These are phyloP conservation scores for Etheostoma cragini DNA, from an alignment of 2,113 vertebrate species.

Conservation along the genomic window DNA sequence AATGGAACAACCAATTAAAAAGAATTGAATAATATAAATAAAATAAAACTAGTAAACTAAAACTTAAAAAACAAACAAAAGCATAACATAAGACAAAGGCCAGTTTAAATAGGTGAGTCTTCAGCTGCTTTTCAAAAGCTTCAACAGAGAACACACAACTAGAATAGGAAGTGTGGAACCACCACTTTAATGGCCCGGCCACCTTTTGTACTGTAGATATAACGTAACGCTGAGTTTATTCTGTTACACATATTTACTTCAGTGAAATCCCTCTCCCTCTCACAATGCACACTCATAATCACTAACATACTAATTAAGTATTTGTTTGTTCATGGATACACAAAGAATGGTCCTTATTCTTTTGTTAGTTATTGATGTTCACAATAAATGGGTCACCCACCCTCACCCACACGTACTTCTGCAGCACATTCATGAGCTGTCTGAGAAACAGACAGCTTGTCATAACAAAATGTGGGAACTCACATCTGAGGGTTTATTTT, in stretches of 20 bases:
- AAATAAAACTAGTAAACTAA: too few relatives aligned
- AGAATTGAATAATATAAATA: too few relatives aligned
- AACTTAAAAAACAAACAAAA: too few relatives aligned
- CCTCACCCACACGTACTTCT: not conserved
- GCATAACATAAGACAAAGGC: too few relatives aligned
- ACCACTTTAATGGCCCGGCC: too few relatives aligned
- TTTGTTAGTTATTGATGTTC: slow-evolving; percentile 42
- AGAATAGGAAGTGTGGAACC: too few relatives aligned
- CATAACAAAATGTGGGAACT: slow-evolving; percentile 12
- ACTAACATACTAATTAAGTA: not conserved
- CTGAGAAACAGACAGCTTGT: slow-evolving; percentile 7
- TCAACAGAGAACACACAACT: too few relatives aligned
- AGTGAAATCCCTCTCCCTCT: not conserved
- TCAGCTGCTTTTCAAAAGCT: too few relatives aligned
- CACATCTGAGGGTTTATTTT: not conserved
- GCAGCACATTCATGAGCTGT: slow-evolving; percentile 6
- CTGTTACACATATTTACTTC: not conserved
- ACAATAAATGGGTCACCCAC: slow-evolving; percentile 51
- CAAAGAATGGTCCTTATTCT: slow-evolving; percentile 13
- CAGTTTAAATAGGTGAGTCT: too few relatives aligned
- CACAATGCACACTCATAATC: not conserved
- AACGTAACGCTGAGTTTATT: not conserved
- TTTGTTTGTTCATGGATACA: not conserved
- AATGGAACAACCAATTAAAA: too few relatives aligned
- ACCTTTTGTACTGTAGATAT: not conserved